Evolutionary conservation across 2,797 vertebrate genomes (phyloP).

Genomic region (Crocidura indochinensis): DNA sequence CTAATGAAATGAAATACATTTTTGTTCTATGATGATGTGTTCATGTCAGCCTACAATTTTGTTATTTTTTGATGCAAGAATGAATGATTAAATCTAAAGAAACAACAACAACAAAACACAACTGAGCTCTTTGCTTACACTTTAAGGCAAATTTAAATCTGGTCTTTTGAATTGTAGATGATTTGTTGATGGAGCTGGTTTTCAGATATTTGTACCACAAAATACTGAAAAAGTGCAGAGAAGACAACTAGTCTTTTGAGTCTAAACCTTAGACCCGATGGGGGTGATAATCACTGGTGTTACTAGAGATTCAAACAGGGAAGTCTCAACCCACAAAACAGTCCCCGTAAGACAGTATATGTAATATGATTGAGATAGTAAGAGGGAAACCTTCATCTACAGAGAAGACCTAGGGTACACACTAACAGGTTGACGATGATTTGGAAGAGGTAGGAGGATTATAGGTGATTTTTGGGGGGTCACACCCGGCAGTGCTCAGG

Average conservation of each 20-base stretch:
- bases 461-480: neutral
- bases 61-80: constrained; percentile 80
- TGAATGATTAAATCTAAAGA: constrained; percentile 78
- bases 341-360: neutral
- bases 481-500: too few relatives aligned
- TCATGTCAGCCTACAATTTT: constrained; percentile 85
- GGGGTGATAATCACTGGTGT: constrained; percentile 3
- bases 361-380: constrained; percentile 48
- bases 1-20: constrained; percentile 88
- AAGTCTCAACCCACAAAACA: constrained; percentile 57
- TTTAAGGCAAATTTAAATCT: constrained; percentile 70
- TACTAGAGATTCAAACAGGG: constrained; percentile 19
- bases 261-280: constrained; percentile 32
- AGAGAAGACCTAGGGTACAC: constrained; percentile 9
- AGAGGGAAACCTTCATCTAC: constrained; percentile 54
- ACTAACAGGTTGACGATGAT: constrained; percentile 4
- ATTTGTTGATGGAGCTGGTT: constrained; percentile 22
- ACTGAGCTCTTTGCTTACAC: constrained; percentile 68
- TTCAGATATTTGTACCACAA: constrained; percentile 52
- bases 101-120: constrained; percentile 76
- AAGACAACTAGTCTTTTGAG: constrained; percentile 54
- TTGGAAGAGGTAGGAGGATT: neutral
- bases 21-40: constrained; percentile 85
- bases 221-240: constrained; percentile 49
- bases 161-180: constrained; percentile 64